These are phyloP conservation scores for Thoracochromis brauschi DNA, from an alignment of 2,113 vertebrate species.

Conservation along the genomic window DNA sequence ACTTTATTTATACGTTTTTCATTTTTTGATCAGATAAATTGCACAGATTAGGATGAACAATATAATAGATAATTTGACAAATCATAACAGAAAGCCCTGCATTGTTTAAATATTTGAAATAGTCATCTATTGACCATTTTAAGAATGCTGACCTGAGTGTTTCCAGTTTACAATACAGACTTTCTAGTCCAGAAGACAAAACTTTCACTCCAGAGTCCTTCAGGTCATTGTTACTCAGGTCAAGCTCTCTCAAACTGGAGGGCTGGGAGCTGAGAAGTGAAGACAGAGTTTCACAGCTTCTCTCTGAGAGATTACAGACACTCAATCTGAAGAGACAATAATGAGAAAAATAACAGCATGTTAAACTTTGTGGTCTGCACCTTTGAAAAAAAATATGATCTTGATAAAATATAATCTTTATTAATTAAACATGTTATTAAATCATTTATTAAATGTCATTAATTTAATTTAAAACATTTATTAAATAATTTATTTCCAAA, in stretches of 20 bases:
- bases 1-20: background rate
- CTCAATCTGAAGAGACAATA: background rate
- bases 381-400: background rate
- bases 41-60: background rate
- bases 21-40: background rate
- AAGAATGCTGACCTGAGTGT: background rate
- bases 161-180: background rate
- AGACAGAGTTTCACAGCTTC: background rate
- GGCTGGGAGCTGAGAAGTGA: background rate
- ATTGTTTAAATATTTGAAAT: background rate
- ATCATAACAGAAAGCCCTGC: background rate
- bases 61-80: background rate
- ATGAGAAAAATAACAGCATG: background rate
- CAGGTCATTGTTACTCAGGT: background rate
- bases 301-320: background rate
- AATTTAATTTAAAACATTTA: background rate
- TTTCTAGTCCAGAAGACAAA: background rate
- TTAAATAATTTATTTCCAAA: background rate
- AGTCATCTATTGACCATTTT: background rate
- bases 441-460: background rate
- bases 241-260: background rate
- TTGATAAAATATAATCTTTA: background rate
- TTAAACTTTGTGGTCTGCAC: background rate
- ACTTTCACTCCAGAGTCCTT: background rate
- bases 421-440: background rate